Base-by-base conservation (phyloP, 2,797 vertebrate species). In the Hydrolagus colliei region DNA sequence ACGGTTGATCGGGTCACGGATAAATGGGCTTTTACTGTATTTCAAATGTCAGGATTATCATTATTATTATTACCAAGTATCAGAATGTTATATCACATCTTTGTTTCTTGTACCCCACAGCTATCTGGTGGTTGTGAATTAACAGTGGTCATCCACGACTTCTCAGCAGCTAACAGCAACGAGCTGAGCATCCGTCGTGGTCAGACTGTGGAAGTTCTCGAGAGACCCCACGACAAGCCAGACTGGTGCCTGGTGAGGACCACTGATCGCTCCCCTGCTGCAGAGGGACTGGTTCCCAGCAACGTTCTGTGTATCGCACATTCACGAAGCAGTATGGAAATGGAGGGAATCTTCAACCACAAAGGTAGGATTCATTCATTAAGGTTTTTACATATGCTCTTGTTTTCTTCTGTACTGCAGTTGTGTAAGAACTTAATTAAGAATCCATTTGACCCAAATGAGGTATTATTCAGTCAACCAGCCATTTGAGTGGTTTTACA, bases 341-440 rank as follows among this genome's bases (percentile, higher is more conserved):
- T 99, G 97, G 98, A 99, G 89, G 98, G 98, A 86, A 97, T 99
- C 90, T 99, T 97, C 89, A 99, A 99, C 93, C 97, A 99, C 93
- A 99, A 98, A 97, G 98, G 98, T 98, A 95, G 90, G 94, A 62
- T 75, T 9, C 11, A 63, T 32, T 62, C 27, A 75, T 86, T 86
- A 74, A n/a, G 18, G 9, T 65, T 85, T 22, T 14, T 16, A 5
- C 27, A 22, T 85, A 72, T 71, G 41, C 32, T 85, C 13, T 7
- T 72, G 52, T 16, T 85, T 68, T 71, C 82, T 71, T 72, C 41
- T 10, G 12, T 32, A 10, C 6, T 27, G 63, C 41, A 32, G 32
- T 35, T 71, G 63, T 13, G 1, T 71, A n/a, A 35, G 65, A 84
- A 12, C 0, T 11, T n/a, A 20, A 12, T 67, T 16, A 63, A 4